A percentile compares a stretch with the other conserved stretches of the same genome.
These are phyloP conservation scores for Calyptomena viridis DNA, from an alignment of 2,113 vertebrate species.

Conservation along the genomic window DNA sequence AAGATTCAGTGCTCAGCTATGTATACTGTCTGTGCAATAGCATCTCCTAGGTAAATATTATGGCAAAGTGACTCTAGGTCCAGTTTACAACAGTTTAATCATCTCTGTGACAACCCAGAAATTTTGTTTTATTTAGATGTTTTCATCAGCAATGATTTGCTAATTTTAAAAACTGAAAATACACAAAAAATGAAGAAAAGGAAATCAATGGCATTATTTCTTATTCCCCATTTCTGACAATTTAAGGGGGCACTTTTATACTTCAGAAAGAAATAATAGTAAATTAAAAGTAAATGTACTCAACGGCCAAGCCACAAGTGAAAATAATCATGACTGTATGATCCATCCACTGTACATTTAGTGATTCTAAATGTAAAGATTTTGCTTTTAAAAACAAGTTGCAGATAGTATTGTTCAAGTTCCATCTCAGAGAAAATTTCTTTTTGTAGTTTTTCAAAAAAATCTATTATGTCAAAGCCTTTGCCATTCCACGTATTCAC, in stretches of 20 bases:
- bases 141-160: background rate
- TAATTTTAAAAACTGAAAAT: background rate
- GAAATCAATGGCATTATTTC: background rate
- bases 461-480: background rate
- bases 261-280: background rate
- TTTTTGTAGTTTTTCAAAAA: background rate
- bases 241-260: background rate
- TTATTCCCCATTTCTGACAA: background rate
- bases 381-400: background rate
- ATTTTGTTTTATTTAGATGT: background rate
- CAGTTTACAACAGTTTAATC: background rate
- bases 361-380: background rate
- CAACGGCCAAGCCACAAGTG: background rate
- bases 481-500: fast-evolving
- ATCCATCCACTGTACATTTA: background rate
- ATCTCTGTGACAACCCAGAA: background rate
- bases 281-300: background rate
- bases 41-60: background rate
- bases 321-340: background rate
- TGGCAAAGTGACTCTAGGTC: background rate
- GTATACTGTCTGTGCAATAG: background rate
- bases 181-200: background rate
- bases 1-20: background rate
- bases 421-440: background rate
- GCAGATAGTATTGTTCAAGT: background rate